These are phyloP conservation scores for Rynchops niger DNA, from an alignment of 2,113 vertebrate species.

Conservation along the genomic window DNA sequence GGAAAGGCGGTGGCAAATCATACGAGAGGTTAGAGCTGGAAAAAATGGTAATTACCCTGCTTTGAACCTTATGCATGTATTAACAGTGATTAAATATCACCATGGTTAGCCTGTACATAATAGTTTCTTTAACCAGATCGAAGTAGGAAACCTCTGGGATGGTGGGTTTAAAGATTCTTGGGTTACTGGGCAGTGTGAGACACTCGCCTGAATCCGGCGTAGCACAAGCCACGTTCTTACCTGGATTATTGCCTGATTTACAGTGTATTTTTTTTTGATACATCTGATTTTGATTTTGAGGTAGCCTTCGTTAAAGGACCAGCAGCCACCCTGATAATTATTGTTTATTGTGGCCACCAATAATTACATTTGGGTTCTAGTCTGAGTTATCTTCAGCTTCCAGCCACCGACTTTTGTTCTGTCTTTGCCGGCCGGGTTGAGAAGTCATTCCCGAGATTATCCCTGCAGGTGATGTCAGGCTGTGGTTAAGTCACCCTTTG, in stretches of 20 bases:
- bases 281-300: neutral
- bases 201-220: neutral
- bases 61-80: constrained; percentile 42
- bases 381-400: neutral
- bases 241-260: neutral
- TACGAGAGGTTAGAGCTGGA: neutral
- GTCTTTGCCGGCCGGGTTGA: neutral
- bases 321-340: neutral
- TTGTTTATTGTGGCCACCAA: neutral
- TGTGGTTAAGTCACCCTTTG: neutral
- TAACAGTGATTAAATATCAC: constrained; percentile 35
- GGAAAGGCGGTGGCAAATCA: neutral
- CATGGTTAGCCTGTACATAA: constrained; percentile 21
- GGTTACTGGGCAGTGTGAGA: neutral
- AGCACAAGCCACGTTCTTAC: neutral
- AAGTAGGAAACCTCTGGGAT: neutral
- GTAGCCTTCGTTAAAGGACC: neutral
- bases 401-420: neutral
- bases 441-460: neutral
- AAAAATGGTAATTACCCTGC: constrained; percentile 54
- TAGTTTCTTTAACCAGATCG: constrained; percentile 46
- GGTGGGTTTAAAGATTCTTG: neutral
- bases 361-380: neutral
- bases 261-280: neutral
- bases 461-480: neutral